Evolutionary conservation across 2,797 vertebrate species (phyloP).

Genomic region (Amphiprion clarkii): DNA sequence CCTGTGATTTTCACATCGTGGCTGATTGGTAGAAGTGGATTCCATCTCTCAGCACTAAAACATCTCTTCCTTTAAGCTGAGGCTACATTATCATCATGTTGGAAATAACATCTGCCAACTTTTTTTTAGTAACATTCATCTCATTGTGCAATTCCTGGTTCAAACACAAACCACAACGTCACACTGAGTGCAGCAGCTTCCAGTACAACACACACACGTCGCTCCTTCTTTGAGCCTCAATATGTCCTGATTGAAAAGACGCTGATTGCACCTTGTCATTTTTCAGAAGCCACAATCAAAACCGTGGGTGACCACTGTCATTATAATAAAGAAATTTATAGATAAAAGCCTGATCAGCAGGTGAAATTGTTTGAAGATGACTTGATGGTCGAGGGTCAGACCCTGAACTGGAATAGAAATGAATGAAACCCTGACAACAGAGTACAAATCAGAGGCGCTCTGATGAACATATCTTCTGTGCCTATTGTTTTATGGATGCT

Average conservation of each 20-base stretch:
- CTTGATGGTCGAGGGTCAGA: conserved; percentile 31
- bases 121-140: not conserved
- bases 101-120: not conserved
- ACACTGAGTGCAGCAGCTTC: not conserved
- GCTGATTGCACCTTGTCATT: conserved; percentile 38
- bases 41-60: too few species aligned
- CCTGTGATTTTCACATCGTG: too few species aligned
- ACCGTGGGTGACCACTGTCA: not conserved
- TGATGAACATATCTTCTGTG: too few species aligned
- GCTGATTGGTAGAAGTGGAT: too few species aligned
- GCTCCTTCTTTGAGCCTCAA: conserved; percentile 22
- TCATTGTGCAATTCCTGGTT: not conserved
- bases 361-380: not conserved
- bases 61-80: not conserved
- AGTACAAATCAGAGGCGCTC: too few species aligned
- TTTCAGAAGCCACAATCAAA: not conserved
- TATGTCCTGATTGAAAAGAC: conserved; percentile 56
- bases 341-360: not conserved
- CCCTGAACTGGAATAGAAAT: not conserved
- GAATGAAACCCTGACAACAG: not conserved
- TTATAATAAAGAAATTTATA: not conserved
- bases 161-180: too few species aligned
- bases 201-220: too few species aligned
- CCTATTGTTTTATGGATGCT: too few species aligned
- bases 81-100: too few species aligned